Percentiles rank a stretch among this genome's conserved stretches.
These are phyloP conservation scores for Schizopygopsis malacanthus DNA, from an alignment of 2,797 vertebrate species.

Conservation along the genomic window DNA sequence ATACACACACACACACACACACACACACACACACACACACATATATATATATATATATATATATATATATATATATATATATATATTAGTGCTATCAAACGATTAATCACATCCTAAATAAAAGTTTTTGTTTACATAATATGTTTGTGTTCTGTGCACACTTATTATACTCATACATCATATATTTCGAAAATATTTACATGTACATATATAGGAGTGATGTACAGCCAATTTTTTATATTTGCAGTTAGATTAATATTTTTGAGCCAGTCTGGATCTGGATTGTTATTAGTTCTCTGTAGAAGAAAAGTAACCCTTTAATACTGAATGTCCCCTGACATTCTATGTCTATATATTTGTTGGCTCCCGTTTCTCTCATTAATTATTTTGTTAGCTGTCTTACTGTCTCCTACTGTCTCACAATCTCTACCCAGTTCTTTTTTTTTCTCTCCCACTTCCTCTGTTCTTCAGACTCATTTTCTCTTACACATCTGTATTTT, in stretches of 20 bases:
- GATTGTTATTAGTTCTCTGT: background rate
- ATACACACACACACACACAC: too few relatives aligned
- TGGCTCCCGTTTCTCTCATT: background rate
- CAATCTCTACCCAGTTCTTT: background rate
- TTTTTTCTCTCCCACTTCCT: background rate
- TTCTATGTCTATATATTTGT: background rate
- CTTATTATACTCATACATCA: too few relatives aligned
- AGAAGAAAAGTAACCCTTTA: background rate
- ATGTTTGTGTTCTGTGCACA: too few relatives aligned
- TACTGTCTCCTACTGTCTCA: background rate
- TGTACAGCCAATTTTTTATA: background rate
- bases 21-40: too few relatives aligned
- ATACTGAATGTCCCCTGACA: background rate
- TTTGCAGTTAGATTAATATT: background rate
- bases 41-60: too few relatives aligned
- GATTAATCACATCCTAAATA: too few relatives aligned
- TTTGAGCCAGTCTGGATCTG: background rate
- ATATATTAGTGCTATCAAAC: too few relatives aligned
- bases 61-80: too few relatives aligned
- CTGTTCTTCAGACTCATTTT: background rate
- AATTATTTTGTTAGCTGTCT: background rate
- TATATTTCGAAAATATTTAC: too few relatives aligned
- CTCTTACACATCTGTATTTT: conserved; percentile 5
- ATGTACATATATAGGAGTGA: background rate
- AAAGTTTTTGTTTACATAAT: too few relatives aligned